Percentiles rank a stretch among this genome's conserved stretches.
phyloP scores from a whole-genome alignment of 2,113 vertebrate species.

The Ranitomeya imitator region DNA sequence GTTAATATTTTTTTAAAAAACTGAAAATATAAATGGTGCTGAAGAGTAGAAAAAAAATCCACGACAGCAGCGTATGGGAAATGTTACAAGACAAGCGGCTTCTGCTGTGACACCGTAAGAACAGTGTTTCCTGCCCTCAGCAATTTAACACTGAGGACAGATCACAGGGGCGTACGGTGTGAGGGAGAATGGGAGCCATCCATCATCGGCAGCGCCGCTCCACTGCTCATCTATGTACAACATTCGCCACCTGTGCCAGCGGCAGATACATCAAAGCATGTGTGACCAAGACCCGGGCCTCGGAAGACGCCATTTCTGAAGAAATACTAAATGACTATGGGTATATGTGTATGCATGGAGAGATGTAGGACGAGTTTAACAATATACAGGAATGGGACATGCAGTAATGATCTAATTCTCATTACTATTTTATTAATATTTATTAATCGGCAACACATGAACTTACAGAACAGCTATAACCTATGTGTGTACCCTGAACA shows the following conservation, averaged over 20 bases:
- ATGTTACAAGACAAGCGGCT: neutral
- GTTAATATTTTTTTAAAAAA: neutral
- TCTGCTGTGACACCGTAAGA: neutral
- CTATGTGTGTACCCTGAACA: too few species aligned
- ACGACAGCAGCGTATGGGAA: neutral
- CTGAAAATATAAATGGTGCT: neutral
- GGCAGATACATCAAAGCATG: too few species aligned
- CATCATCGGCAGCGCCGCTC: neutral
- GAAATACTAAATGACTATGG: too few species aligned
- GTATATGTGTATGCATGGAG: too few species aligned
- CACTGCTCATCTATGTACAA: conserved; percentile 18
- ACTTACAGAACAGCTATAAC: too few species aligned
- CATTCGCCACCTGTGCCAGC: neutral
- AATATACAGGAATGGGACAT: too few species aligned
- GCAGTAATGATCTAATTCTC: too few species aligned
- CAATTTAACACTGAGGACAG: neutral
- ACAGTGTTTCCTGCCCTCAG: neutral
- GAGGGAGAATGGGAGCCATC: conserved; percentile 6
- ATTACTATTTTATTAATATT: too few species aligned
- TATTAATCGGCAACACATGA: too few species aligned
- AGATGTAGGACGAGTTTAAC: too few species aligned
- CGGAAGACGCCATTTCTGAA: too few species aligned
- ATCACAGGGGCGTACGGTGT: neutral
- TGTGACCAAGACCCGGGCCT: neutral
- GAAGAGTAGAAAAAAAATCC: neutral